Evolutionary conservation across 2,113 vertebrate genomes (phyloP), one percentile per base, ranked within the genome.

Genomic region (Lynx canadensis): DNA sequence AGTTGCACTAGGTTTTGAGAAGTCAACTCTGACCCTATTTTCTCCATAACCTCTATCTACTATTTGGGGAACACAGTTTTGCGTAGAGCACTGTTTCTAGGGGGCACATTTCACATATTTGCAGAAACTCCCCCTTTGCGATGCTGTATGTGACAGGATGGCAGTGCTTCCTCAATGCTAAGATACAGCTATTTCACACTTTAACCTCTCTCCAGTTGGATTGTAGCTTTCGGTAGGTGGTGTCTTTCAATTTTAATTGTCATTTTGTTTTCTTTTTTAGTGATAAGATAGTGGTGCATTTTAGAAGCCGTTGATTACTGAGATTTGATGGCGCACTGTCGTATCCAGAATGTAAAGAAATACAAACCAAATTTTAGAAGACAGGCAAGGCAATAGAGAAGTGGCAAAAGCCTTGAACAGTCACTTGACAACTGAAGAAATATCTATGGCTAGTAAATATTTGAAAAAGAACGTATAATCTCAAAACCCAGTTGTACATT

Each of bases 291-390:
- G 36, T 45, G 8, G 8, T 94, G 18, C 19, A n/a, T 88, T 96
- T 91, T 93, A 65, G 18, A 79, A 91, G 33, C 27, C 78, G 29
- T 60, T 80, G 18, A 36, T 29, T 83, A 38, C 63, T 81, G 95
- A 91, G 57, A 80, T 71, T 85, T 89, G 82, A 57, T 69, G 21
- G 94, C 81, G 12, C 88, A 74, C 50, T 50, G 14, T 86, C 78
- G 29, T 68, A 80, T 83, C 78, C 69, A 95, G n/a, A 89, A 60
- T 55, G 78, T 94, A 69, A 96, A 95, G 57, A 97, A 91, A 21
- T 85, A 50, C 4, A 94, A 71, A 73, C 71, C 60, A 29, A 27
- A 57, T 79, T 96, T 73, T n/a, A 94, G 73, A 84, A 88, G 80
- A 80, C 29, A 82, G 5, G 52, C 25, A 84, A 50, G 23, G 50